Evolutionary conservation across 2,113 vertebrate species (phyloP), one percentile per base, ranked within the genome.

Genomic region (Alexandromys fortis): DNA sequence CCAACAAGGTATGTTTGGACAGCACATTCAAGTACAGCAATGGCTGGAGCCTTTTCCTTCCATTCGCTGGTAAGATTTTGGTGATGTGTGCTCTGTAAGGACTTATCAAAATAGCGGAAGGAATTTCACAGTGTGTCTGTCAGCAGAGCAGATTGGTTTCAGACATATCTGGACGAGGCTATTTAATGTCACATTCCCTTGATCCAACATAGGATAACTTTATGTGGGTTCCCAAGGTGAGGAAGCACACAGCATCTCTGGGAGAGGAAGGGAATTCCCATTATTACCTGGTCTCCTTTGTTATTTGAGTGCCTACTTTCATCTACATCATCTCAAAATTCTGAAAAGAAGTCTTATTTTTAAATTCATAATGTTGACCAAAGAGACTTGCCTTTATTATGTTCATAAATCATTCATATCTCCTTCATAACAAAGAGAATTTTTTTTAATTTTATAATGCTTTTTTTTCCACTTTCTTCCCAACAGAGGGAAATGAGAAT

Each of bases 391-490:
- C 86, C 75, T 96, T 97, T 97, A 97, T 97, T 97, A 97, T 86
- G 94, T 83, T 96, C 95, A 97, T 97, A 97, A 98, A 98, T 98
- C 98, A 97, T 97, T 96, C 98, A 97, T 97, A 96, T 91, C 70
- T 95, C 89, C 82, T 96, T 95, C 79, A 91, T 96, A 97, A 97
- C 91, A 92, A 96, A 97, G 86, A 96, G 89, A 85, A 1, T 11
- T 95, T 96, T 94, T 77, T 82, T 94, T 77, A 97, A 96, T 98
- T 97, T 96, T 97, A 94, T 85, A 96, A 91, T 85, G 87, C 75
- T 82, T 94, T 94, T 95, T 76, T 95, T 76, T 22, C 89, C 70
- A 92, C 96, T 98, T 96, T 96, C 95, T 95, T 97, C 94, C 91
- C 93, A 96, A 97, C 63, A 88, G 0, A 93, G 96, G 98, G 97